Evolutionary conservation across 2,888 invertebrate genomes (phyloP), one percentile per base, ranked within the genome.

Genomic region (Salticus scenicus): DNA sequence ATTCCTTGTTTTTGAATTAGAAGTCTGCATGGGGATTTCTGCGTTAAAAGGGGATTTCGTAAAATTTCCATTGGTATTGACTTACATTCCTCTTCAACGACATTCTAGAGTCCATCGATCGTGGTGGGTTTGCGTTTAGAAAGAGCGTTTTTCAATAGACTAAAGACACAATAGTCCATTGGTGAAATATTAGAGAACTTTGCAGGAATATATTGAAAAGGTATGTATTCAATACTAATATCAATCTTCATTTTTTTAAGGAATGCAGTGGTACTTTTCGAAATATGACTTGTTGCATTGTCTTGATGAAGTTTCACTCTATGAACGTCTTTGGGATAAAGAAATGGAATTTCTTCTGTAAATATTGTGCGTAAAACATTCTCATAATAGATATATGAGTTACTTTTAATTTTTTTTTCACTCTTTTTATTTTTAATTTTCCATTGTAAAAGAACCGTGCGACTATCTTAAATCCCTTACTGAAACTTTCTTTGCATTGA

Each of bases 381-480:
- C 17, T 57, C 57, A 20, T 57, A 24, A 57, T 57, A 57, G 57
- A 24, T 24, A 24, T n/a, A 17, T 8, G 57, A 57, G 57, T 57
- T 57, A 24, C 4, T 57, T 24, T 57, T 57, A 17, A 57, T 17
- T 17, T 24, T 57, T 57, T 57, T 57, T 57, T 12, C 20, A 57
- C 57, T 57, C 57, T 57, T 17, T 24, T 57, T 57, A 57, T 57
- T 57, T 57, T 57, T 57, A 57, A 57, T 17, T 57, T 57, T 1
- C 57, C 57, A 57, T 57, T 57, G 17, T 57, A 57, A 5, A 24
- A 57, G 17, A 57, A 57, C 28, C 28, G 30, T 20, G 66, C 66
- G 20, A 66, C 30, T 20, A 66, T 66, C 66, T 30, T 66, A 24
- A 66, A 66, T 30, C 66, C 66, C 30, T 66, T 66, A 66, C 20